Percentiles rank a stretch among this genome's conserved stretches.
Conservation (phyloP, 2,113 vertebrate species). For the Ia io region DNA sequence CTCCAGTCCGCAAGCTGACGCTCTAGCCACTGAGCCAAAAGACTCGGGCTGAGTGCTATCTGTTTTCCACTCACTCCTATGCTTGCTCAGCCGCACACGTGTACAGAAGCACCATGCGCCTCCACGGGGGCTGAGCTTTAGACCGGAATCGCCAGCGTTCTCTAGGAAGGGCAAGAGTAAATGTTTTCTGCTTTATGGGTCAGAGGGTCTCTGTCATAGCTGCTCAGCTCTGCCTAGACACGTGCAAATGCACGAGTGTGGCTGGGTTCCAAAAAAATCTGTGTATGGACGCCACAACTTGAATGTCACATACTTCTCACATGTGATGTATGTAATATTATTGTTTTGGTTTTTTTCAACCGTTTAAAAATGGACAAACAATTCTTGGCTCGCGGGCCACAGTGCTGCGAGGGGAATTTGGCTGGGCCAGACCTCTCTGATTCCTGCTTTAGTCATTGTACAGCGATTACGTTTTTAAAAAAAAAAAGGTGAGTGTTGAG, state of each 20-base stretch:
- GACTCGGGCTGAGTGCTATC: rapidly evolving
- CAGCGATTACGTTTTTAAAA: neutral
- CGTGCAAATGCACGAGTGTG: rapidly evolving
- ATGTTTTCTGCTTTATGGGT: neutral
- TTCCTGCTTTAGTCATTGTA: neutral
- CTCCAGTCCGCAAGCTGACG: no score
- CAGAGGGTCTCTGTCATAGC: neutral
- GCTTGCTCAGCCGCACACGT: neutral
- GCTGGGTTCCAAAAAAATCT: neutral
- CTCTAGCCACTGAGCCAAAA: no score
- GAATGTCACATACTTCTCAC: neutral
- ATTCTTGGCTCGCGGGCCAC: neutral
- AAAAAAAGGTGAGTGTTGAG: neutral
- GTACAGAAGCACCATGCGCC: neutral
- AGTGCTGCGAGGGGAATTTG: neutral
- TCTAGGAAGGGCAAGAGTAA: neutral
- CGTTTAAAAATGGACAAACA: neutral
- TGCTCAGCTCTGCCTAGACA: neutral
- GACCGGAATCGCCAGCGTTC: neutral
- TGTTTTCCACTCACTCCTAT: neutral
- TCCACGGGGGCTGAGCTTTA: neutral
- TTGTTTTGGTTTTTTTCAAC: neutral
- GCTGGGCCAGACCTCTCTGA: neutral
- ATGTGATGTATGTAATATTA: neutral
- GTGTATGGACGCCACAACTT: neutral